Evolutionary conservation across 2,888 invertebrate species (phyloP).

Genomic region (Scelioninae gen. 2): DNA sequence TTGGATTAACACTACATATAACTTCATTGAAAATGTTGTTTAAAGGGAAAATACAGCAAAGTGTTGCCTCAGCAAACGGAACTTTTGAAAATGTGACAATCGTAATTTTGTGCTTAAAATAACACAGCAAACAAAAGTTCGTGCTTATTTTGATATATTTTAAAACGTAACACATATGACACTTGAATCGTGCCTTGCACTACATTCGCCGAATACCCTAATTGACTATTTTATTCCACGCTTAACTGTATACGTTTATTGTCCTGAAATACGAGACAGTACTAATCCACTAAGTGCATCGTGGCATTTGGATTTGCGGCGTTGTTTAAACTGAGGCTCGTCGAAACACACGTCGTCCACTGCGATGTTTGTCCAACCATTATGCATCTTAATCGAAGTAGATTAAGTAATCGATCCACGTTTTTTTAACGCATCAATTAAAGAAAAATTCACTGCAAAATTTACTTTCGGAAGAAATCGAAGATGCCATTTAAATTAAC

Average conservation of each 20-base stretch:
- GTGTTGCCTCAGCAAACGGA: no score
- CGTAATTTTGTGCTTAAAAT: neutral
- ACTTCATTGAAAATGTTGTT: no score
- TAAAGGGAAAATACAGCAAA: no score
- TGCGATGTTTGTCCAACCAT: constrained; percentile 7
- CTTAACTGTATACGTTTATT: constrained; percentile 54
- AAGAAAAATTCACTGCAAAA: no score
- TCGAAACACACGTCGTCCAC: neutral
- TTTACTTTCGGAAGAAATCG: no score
- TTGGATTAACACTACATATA: no score
- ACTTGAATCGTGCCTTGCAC: constrained; percentile 11
- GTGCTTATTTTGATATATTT: neutral
- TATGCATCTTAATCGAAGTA: constrained; percentile 13
- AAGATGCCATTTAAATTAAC: no score
- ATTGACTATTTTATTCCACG: constrained; percentile 44
- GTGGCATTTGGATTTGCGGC: constrained; percentile 44
- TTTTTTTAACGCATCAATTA: neutral
- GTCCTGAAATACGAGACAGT: constrained; percentile 59
- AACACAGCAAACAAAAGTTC: no score
- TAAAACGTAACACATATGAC: constrained; percentile 8
- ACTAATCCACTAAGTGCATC: constrained; percentile 51
- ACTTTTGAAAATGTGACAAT: no score
- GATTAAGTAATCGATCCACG: constrained; percentile 7
- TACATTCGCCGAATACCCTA: constrained; percentile 41
- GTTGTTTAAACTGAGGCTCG: constrained; percentile 36